Base-by-base conservation (phyloP, 2,888 invertebrate genomes). In the Electrophaes corylata region DNA sequence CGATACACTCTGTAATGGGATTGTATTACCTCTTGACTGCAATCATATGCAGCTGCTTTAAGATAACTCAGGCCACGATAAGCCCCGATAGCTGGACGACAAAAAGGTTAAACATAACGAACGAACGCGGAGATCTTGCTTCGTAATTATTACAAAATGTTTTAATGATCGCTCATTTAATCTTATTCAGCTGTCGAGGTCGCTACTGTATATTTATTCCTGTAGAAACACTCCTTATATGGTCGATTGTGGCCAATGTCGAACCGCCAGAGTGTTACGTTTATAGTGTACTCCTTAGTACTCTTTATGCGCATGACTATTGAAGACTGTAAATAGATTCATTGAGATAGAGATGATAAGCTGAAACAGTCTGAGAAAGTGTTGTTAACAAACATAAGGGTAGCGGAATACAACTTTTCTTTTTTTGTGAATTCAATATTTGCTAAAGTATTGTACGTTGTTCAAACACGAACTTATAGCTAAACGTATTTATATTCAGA, bases 141-240 rank as follows among this genome's bases (percentile, higher is more conserved):
- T 57, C 59, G 62, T 69, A 68, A 71, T 71, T 71, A 69, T 69
- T 61, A 66, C 45, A 65, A 79, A 79, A 78, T 76, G 81, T 79
- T 81, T 81, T 79, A 83, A 83, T 74, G 79, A 81, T 76, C 66
- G 64, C 66, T 69, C 69, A 76, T 73, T 74, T 74, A 75, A 79
- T 74, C 65, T 67, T 75, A 72, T 75, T 71, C 72, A 56, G 66
- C 70, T 66, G 70, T 74, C 71, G 73, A 72, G 72, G 74, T 70
- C 71, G 68, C 72, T 60, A 70, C 63, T 67, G 67, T 83, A 81
- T 81, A 82, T 76, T 76, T 80, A 85, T 86, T 83, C 83, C 67
- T 76, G 68, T 65, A 61, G 79, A 72, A 74, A 73, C 72, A 69
- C 65, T 49, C 84, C 81, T 66, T 84, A 78, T 78, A 84, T 61